Percentiles rank a stretch among this genome's conserved stretches.
Conservation (phyloP, 2,888 invertebrate species). For the Pandemis cinnamomeana region DNA sequence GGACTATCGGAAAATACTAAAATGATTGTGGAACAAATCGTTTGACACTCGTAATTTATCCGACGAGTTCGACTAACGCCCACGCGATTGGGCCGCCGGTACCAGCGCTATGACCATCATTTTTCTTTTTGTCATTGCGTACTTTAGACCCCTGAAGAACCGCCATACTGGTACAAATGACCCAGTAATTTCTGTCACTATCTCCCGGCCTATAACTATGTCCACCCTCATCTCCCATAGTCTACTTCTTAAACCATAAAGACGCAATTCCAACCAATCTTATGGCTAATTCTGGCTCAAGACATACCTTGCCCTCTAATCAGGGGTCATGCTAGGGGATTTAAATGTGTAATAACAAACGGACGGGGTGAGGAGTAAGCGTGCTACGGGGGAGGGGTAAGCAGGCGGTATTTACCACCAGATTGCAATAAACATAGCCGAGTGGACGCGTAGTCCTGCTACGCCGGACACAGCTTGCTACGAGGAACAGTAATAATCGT, state of each 20-base stretch:
- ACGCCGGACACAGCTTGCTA: constrained; percentile 43
- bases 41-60: too few species aligned
- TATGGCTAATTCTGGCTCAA: constrained; percentile 37
- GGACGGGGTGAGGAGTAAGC: constrained; percentile 18
- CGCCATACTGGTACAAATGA: too few species aligned
- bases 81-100: too few species aligned
- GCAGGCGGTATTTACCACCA: constrained; percentile 42
- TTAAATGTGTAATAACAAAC: constrained; percentile 42
- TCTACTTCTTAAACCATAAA: constrained; percentile 23
- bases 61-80: too few species aligned
- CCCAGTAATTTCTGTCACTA: too few species aligned
- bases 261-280: constrained; percentile 15
- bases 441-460: constrained; percentile 43
- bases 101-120: too few species aligned
- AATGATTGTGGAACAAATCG: too few species aligned
- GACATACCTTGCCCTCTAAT: constrained; percentile 25
- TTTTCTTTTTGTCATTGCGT: too few species aligned
- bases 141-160: too few species aligned
- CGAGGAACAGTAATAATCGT: constrained; percentile 11
- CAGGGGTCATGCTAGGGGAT: constrained; percentile 26
- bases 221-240: too few species aligned
- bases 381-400: constrained; percentile 31
- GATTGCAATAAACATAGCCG: constrained; percentile 43
- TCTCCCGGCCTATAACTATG: too few species aligned
- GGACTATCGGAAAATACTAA: too few species aligned